Percentiles rank a stretch among this genome's conserved stretches.
Conservation (phyloP, 2,888 invertebrate species). For the Papilio elwesi region DNA sequence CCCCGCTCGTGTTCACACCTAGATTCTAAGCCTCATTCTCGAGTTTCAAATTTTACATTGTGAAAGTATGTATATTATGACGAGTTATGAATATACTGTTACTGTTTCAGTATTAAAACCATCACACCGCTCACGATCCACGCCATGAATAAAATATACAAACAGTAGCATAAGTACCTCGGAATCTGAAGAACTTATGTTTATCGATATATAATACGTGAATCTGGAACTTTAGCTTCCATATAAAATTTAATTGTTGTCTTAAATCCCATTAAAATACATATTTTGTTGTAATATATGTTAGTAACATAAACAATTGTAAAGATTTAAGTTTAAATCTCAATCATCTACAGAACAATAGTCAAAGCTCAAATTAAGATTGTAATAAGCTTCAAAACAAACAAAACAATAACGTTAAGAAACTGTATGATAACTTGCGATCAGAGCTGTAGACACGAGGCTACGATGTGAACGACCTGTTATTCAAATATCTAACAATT, state of each 20-base stretch:
- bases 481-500: slow-evolving; percentile 24
- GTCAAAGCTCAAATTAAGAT: neutral
- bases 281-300: neutral
- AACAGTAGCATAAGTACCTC: slow-evolving; percentile 6
- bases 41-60: slow-evolving; percentile 62
- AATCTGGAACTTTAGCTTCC: slow-evolving; percentile 6
- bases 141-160: slow-evolving; percentile 33
- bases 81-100: slow-evolving; percentile 7
- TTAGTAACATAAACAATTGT: neutral
- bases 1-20: slow-evolving; percentile 66
- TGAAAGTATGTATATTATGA: slow-evolving; percentile 17
- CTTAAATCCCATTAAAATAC: neutral
- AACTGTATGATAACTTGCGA: too few relatives aligned
- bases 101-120: slow-evolving; percentile 15
- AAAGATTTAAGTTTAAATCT: too few relatives aligned
- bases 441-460: neutral
- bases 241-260: neutral
- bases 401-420: neutral
- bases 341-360: neutral
- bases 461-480: slow-evolving; percentile 3
- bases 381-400: neutral
- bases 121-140: neutral
- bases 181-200: slow-evolving; percentile 22
- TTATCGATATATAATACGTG: slow-evolving; percentile 18
- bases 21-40: slow-evolving; percentile 71